These are phyloP conservation scores for Drusus annulatus DNA, from an alignment of 1,140 invertebrate genomes.

Conservation along the genomic window DNA sequence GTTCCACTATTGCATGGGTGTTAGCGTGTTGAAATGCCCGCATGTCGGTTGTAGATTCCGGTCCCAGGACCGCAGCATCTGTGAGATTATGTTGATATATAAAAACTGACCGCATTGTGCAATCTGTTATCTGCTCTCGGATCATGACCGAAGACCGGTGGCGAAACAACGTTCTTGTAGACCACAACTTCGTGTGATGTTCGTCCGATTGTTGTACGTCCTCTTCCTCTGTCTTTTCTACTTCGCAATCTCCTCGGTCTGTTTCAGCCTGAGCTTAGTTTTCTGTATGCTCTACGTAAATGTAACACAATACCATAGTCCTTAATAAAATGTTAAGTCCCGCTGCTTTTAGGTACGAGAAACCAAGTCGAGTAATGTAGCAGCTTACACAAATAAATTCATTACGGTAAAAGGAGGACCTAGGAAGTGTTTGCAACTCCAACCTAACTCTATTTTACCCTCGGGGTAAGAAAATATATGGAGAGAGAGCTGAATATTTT, in stretches of 20 bases:
- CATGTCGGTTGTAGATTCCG: background rate
- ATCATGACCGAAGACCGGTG: slow-evolving; percentile 18
- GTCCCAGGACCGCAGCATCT: slow-evolving; percentile 35
- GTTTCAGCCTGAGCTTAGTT: background rate
- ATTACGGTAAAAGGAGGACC: no score
- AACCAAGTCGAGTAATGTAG: no score
- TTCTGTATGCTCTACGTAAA: no score
- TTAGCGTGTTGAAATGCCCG: background rate
- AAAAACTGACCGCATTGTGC: slow-evolving; percentile 44
- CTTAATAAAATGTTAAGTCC: no score
- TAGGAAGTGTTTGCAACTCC: no score
- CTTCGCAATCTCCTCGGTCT: slow-evolving; percentile 14
- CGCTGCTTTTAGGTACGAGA: no score
- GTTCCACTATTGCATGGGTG: no score
- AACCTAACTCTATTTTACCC: no score
- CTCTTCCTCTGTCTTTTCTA: background rate
- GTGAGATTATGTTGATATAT: slow-evolving; percentile 55
- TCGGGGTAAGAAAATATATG: no score
- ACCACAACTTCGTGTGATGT: slow-evolving; percentile 2
- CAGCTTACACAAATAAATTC: no score
- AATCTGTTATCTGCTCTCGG: slow-evolving; percentile 20
- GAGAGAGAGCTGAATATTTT: no score
- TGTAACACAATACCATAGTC: no score
- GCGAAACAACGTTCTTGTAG: background rate
- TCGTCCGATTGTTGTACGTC: slow-evolving; percentile 9